phyloP scores from a whole-genome alignment of 2,113 vertebrate species.

The Hippocampus comes region DNA sequence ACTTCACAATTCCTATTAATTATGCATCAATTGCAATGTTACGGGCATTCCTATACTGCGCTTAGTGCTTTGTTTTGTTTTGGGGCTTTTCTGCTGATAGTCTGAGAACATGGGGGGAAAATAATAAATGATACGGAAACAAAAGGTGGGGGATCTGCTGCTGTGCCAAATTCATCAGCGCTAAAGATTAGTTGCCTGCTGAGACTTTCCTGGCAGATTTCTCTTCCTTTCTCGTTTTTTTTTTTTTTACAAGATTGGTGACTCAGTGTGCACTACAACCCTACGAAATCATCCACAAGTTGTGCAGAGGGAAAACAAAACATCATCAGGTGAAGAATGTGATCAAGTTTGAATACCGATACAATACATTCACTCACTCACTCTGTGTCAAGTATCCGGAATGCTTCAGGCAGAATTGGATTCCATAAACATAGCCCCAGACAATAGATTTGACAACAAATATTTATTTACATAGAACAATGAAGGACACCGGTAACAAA shows the following conservation, averaged over 20 bases:
- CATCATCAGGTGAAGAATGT: conserved; percentile 15
- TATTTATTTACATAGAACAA: too few species aligned
- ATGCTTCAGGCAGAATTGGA: too few species aligned
- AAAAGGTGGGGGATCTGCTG: conserved; percentile 40
- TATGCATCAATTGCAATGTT: conserved; percentile 44
- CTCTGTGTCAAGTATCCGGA: background rate
- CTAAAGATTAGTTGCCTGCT: conserved; percentile 42
- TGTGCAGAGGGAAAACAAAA: conserved; percentile 42
- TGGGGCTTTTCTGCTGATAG: conserved; percentile 22
- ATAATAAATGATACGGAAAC: conserved; percentile 43
- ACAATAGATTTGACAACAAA: too few species aligned
- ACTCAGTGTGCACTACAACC: conserved; percentile 33
- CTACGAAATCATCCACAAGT: conserved; percentile 35
- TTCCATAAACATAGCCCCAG: too few species aligned
- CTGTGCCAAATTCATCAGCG: conserved; percentile 44
- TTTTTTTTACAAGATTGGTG: conserved; percentile 37
- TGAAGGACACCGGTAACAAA: too few species aligned
- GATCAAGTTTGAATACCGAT: conserved; percentile 18
- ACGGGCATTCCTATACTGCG: conserved; percentile 16
- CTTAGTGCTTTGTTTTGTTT: conserved; percentile 24
- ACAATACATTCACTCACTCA: background rate
- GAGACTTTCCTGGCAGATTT: conserved; percentile 35
- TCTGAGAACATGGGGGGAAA: conserved; percentile 10
- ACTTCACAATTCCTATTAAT: conserved; percentile 53
- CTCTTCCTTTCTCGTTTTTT: conserved; percentile 16